Evolutionary conservation across 2,888 invertebrate genomes (phyloP).

Genomic region (Opisthograptis luteolata): DNA sequence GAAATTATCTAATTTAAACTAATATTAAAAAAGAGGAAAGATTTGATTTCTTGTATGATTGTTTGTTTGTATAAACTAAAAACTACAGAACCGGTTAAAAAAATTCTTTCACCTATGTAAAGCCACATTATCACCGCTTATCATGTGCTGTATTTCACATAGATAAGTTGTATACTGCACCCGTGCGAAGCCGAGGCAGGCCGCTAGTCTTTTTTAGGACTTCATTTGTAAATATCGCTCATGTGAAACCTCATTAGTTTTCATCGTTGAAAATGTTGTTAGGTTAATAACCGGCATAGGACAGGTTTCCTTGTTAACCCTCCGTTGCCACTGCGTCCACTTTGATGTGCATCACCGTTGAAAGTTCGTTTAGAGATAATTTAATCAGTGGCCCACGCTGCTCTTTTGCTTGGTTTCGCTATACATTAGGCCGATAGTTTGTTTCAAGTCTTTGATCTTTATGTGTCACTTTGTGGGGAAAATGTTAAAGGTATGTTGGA

Average conservation of each 20-base stretch:
- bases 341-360: conserved; percentile 56
- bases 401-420: conserved; percentile 22
- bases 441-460: conserved; percentile 29
- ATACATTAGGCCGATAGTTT: conserved; percentile 14
- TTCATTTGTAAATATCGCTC: conserved; percentile 18
- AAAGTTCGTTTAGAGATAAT: conserved; percentile 53
- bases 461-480: not conserved
- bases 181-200: no score
- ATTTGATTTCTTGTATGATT: no score
- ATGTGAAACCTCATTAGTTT: conserved; percentile 35
- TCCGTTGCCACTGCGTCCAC: conserved; percentile 32
- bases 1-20: no score
- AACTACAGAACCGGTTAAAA: no score
- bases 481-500: not conserved
- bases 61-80: no score
- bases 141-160: not conserved
- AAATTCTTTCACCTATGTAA: no score
- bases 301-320: conserved; percentile 17
- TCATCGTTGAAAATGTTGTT: conserved; percentile 48
- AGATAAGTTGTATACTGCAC: no score
- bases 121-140: no score
- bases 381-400: conserved; percentile 44
- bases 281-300: conserved; percentile 41
- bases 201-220: conserved; percentile 12
- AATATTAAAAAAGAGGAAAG: no score